Evolutionary conservation across 2,888 invertebrate genomes (phyloP).

Genomic region (Anarsia innoxiella): DNA sequence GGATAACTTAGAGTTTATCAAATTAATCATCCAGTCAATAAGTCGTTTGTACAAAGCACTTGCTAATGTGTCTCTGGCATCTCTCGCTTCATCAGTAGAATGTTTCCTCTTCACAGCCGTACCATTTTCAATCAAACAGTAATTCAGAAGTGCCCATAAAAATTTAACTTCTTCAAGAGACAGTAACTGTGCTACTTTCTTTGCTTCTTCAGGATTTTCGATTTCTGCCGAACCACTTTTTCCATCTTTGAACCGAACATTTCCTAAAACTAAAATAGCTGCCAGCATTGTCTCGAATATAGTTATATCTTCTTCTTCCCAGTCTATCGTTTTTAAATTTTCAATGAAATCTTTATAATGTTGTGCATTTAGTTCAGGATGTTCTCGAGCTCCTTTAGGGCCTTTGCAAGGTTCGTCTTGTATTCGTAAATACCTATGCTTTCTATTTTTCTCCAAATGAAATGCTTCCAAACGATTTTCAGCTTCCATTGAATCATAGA

Average conservation of each 20-base stretch:
- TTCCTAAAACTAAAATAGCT: conserved; percentile 86
- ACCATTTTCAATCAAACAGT: conserved; percentile 86
- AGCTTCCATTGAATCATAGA: conserved; percentile 88
- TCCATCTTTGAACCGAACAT: conserved; percentile 83
- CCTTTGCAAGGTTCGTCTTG: conserved; percentile 73
- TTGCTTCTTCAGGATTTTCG: conserved; percentile 81
- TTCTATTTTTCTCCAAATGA: conserved; percentile 78
- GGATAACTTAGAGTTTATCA: conserved; percentile 88
- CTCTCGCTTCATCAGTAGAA: conserved; percentile 86
- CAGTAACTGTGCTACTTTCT: conserved; percentile 83
- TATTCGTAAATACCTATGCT: conserved; percentile 84
- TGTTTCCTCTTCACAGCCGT: conserved; percentile 80
- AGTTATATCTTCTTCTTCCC: conserved; percentile 81
- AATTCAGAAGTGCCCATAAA: conserved; percentile 89
- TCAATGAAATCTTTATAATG: conserved; percentile 79
- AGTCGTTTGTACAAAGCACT: conserved; percentile 88
- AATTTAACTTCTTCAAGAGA: conserved; percentile 88
- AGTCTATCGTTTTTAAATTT: conserved; percentile 79
- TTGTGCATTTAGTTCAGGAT: conserved; percentile 77
- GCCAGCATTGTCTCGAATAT: conserved; percentile 82
- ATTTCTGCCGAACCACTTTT: conserved; percentile 81
- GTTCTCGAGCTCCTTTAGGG: conserved; percentile 78
- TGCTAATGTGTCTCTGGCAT: conserved; percentile 89
- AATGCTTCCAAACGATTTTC: conserved; percentile 80
- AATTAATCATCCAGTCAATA: conserved; percentile 91